A percentile compares a stretch with the other conserved stretches of the same genome.
Evolutionary conservation across 1,140 invertebrate species (phyloP).

Genomic region (Lordiphosa collinella): DNA sequence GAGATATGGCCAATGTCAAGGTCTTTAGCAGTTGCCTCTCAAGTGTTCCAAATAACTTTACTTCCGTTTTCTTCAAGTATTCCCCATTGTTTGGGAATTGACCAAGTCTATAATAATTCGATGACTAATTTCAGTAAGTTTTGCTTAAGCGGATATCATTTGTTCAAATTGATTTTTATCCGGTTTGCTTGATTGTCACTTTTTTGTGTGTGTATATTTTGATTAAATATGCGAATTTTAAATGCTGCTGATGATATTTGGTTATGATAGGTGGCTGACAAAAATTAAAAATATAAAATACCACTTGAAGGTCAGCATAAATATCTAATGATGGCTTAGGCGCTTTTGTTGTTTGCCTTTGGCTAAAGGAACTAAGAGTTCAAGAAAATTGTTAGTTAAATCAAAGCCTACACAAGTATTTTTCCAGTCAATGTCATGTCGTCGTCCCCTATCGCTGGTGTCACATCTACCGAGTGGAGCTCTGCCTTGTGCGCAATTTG

Average conservation of each 20-base stretch:
- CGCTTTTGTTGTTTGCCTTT: too few species aligned
- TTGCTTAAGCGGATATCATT: constrained; percentile 55
- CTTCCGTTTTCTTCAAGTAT: constrained; percentile 1
- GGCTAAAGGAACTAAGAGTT: too few species aligned
- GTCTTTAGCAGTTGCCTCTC: background rate
- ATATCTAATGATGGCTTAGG: too few species aligned
- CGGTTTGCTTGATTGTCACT: constrained; percentile 46
- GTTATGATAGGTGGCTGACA: constrained; percentile 16
- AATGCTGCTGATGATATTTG: constrained; percentile 25
- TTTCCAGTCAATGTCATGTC: constrained; percentile 1
- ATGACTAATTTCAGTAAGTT: constrained; percentile 41
- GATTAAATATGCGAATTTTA: constrained; percentile 29
- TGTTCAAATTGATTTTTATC: constrained; percentile 48
- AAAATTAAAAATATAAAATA: background rate
- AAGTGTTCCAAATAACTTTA: too few species aligned
- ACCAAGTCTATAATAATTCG: constrained; percentile 14
- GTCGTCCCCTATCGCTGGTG: constrained; percentile 32
- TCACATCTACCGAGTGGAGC: constrained; percentile 17
- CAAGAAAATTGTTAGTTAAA: too few species aligned
- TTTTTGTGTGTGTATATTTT: constrained; percentile 14
- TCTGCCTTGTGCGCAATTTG: constrained; percentile 22
- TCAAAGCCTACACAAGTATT: constrained; percentile 6
- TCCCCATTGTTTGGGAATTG: constrained; percentile 18
- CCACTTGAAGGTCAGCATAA: too few species aligned
- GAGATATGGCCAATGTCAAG: constrained; percentile 41